phyloP scores from a whole-genome alignment of 2,888 invertebrate species.

The Auanema freiburgensis region DNA sequence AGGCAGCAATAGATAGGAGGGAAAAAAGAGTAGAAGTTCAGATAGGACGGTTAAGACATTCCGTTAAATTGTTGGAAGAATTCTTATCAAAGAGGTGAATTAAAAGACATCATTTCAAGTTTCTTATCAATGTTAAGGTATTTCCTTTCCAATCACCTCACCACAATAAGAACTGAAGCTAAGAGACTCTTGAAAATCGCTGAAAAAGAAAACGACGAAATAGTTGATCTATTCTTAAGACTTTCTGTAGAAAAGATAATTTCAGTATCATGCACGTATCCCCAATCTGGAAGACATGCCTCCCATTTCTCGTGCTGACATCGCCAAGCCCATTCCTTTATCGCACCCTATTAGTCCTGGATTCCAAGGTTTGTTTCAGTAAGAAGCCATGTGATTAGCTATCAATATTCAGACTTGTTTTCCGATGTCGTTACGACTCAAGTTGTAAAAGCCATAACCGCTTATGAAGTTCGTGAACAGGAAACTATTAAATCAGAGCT shows the following conservation, averaged over 20 bases:
- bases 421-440: constrained; percentile 83
- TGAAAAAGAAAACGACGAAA: no score
- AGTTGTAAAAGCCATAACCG: constrained; percentile 85
- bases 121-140: no score
- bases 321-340: constrained; percentile 67
- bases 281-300: no score
- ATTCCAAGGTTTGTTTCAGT: constrained; percentile 54
- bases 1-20: constrained; percentile 70
- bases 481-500: constrained; percentile 85
- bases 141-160: no score
- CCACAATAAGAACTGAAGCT: no score
- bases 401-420: constrained; percentile 76
- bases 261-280: no score
- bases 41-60: constrained; percentile 53
- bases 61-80: constrained; percentile 41
- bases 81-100: constrained; percentile 27
- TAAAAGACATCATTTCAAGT: no score
- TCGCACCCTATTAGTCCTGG: constrained; percentile 49
- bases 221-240: no score
- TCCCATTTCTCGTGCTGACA: no score
- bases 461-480: constrained; percentile 81
- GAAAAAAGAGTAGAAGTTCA: constrained; percentile 55
- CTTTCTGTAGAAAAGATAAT: no score
- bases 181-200: no score
- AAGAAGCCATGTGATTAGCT: constrained; percentile 1